phyloP scores from a whole-genome alignment of 2,113 vertebrate genomes.

The Nibea coibor region DNA sequence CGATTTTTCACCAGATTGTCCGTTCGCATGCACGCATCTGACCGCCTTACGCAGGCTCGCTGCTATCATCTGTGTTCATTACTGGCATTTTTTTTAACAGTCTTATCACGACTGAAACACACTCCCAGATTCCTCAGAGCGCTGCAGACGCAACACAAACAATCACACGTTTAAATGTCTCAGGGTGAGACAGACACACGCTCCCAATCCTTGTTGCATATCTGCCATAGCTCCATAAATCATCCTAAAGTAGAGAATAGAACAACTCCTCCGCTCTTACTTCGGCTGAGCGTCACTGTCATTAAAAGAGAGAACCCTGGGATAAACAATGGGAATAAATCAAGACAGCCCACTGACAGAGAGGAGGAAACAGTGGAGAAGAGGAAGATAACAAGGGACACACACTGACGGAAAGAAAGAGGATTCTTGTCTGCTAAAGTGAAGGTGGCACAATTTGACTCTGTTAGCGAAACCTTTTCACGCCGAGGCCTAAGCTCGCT shows the following conservation, averaged over 20 bases:
- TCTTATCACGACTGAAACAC: constrained; percentile 60
- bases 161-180: constrained; percentile 34
- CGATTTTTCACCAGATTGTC: constrained; percentile 33
- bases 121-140: constrained; percentile 68
- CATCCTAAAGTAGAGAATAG: constrained; percentile 46
- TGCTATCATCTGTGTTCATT: constrained; percentile 43
- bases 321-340: constrained; percentile 58
- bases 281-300: constrained; percentile 35
- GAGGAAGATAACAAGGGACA: constrained; percentile 39
- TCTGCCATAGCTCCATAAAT: constrained; percentile 55
- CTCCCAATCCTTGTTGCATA: constrained; percentile 24
- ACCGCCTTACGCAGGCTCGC: constrained; percentile 43
- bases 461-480: constrained; percentile 71
- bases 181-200: constrained; percentile 23
- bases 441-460: constrained; percentile 65
- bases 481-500: constrained; percentile 39
- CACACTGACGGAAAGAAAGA: constrained; percentile 24
- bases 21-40: constrained; percentile 4
- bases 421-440: constrained; percentile 42
- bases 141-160: constrained; percentile 37
- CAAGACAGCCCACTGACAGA: constrained; percentile 33
- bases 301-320: constrained; percentile 39
- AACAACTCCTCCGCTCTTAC: constrained; percentile 15
- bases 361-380: constrained; percentile 30
- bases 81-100: constrained; percentile 57